phyloP scores from a whole-genome alignment of 2,113 vertebrate species.

The Ceyx melanurus region DNA sequence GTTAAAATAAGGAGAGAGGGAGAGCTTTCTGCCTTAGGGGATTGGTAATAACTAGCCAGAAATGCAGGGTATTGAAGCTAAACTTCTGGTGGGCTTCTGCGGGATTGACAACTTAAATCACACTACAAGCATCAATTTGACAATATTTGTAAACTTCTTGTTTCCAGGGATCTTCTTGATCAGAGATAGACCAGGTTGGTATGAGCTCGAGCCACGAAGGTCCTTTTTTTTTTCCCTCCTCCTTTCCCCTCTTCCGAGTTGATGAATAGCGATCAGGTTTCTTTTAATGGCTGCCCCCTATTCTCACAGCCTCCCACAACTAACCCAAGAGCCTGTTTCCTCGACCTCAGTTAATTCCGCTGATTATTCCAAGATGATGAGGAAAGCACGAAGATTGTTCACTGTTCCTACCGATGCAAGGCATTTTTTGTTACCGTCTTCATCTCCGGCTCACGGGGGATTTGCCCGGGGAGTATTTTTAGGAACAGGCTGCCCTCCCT shows the following conservation, averaged over 20 bases:
- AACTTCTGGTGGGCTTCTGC: conserved; percentile 32
- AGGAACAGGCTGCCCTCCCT: neutral
- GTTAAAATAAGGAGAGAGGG: conserved; percentile 50
- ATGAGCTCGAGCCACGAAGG: conserved; percentile 68
- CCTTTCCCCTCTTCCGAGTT: conserved; percentile 57
- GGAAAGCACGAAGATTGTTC: conserved; percentile 56
- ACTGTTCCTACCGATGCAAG: conserved; percentile 42
- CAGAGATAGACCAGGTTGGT: conserved; percentile 72
- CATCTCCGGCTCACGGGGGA: neutral
- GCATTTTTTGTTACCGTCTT: conserved; percentile 32
- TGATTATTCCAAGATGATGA: conserved; percentile 94
- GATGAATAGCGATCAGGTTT: conserved; percentile 92
- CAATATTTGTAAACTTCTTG: conserved; percentile 90
- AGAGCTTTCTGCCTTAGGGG: conserved; percentile 55
- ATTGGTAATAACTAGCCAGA: conserved; percentile 47
- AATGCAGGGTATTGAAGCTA: conserved; percentile 29
- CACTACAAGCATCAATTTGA: conserved; percentile 76
- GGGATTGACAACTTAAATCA: conserved; percentile 72
- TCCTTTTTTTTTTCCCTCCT: conserved; percentile 62
- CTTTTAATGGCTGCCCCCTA: conserved; percentile 86
- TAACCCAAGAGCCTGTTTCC: conserved; percentile 85
- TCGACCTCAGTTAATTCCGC: conserved; percentile 89
- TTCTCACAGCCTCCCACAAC: conserved; percentile 90
- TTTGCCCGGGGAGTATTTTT: neutral
- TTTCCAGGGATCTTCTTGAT: conserved; percentile 85